Evolutionary conservation across 2,113 vertebrate genomes (phyloP).

Genomic region (Geococcyx californianus): DNA sequence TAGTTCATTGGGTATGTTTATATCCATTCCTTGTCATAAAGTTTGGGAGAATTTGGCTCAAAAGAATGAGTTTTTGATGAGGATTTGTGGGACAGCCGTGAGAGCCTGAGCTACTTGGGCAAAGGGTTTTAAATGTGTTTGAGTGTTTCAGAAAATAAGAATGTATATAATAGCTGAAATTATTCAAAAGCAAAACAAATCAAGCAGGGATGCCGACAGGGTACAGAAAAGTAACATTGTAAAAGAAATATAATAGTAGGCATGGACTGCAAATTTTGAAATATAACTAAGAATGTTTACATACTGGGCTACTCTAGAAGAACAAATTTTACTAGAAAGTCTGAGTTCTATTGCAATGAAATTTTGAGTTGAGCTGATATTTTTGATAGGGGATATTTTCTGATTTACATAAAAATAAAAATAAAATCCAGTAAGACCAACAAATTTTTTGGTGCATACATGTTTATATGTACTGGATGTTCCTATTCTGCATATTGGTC

Average conservation of each 20-base stretch:
- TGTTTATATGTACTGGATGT: background rate
- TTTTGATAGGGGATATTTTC: background rate
- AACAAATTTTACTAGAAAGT: background rate
- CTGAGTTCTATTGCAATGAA: background rate
- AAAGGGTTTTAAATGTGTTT: background rate
- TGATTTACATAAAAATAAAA: no score
- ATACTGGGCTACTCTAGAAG: background rate
- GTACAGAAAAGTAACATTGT: background rate
- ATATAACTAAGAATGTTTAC: background rate
- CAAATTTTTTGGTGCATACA: accelerated
- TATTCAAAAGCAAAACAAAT: background rate
- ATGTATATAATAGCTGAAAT: background rate
- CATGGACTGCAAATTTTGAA: background rate
- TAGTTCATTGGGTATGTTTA: background rate
- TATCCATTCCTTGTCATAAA: background rate
- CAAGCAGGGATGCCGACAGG: background rate
- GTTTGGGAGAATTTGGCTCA: background rate
- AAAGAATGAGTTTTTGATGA: background rate
- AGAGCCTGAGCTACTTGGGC: background rate
- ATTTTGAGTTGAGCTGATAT: background rate
- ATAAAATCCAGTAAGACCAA: background rate
- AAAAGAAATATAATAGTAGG: background rate
- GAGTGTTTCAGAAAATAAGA: background rate
- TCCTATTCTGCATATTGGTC: background rate
- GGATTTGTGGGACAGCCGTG: background rate